Evolutionary conservation across 2,888 invertebrate species (phyloP).

Genomic region (Drosophila macrospina): DNA sequence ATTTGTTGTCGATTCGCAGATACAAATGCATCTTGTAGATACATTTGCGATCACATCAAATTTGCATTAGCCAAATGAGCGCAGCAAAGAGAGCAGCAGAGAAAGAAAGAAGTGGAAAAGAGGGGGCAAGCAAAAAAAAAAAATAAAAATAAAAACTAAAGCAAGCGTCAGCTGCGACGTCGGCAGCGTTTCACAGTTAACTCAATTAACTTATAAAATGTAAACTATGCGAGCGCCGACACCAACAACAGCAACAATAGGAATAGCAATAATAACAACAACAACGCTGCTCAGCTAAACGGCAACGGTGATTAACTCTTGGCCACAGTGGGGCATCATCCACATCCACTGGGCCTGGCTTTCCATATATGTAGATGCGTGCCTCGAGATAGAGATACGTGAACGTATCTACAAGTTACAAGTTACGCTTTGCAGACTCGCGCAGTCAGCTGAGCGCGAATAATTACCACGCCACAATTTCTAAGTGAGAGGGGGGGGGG

Average conservation of each 20-base stretch:
- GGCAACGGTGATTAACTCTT: slow-evolving; percentile 80
- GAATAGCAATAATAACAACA: slow-evolving; percentile 28
- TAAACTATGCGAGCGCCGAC: slow-evolving; percentile 70
- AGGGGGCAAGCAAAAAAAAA: too few relatives aligned
- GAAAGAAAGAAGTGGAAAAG: slow-evolving; percentile 22
- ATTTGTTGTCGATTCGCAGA: slow-evolving; percentile 15
- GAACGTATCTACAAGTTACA: slow-evolving; percentile 78
- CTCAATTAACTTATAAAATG: slow-evolving; percentile 82
- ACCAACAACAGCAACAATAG: slow-evolving; percentile 51
- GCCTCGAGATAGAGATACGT: slow-evolving; percentile 67
- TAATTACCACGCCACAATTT: slow-evolving; percentile 77
- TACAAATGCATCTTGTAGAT: slow-evolving; percentile 39
- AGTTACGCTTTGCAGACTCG: slow-evolving; percentile 80
- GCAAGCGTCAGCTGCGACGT: slow-evolving; percentile 21
- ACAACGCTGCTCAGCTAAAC: slow-evolving; percentile 55
- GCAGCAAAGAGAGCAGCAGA: slow-evolving; percentile 39
- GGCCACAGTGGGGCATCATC: slow-evolving; percentile 57
- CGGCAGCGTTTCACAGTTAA: slow-evolving; percentile 80
- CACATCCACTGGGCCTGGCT: slow-evolving; percentile 33
- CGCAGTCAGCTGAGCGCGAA: slow-evolving; percentile 83
- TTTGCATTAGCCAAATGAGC: slow-evolving; percentile 76
- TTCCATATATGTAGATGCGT: slow-evolving; percentile 72
- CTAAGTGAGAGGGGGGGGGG: neutral
- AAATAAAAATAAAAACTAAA: too few relatives aligned
- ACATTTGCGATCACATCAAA: slow-evolving; percentile 54